phyloP scores from a whole-genome alignment of 2,113 vertebrate species.

The Rhinopithecus roxellana region DNA sequence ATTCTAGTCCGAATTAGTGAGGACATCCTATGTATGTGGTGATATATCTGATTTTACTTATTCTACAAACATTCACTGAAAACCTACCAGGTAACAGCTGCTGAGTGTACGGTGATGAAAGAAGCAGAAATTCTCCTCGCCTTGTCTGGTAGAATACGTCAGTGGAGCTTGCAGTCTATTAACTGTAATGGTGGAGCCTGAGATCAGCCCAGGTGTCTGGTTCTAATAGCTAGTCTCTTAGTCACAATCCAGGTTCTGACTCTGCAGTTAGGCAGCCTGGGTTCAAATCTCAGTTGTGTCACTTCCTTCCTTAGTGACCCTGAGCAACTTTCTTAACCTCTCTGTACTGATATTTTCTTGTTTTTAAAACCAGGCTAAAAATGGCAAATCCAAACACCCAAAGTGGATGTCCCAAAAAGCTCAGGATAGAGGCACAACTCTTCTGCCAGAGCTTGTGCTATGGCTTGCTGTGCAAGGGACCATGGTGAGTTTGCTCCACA shows the following conservation, averaged over 20 bases:
- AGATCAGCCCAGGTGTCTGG: neutral
- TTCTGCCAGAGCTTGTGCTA: too few relatives aligned
- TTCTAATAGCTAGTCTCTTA: neutral
- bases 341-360: neutral
- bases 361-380: neutral
- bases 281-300: neutral
- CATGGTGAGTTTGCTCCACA: neutral
- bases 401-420: neutral
- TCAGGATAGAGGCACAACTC: fast-evolving
- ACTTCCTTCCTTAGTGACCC: neutral
- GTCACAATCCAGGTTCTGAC: neutral
- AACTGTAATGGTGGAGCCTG: neutral
- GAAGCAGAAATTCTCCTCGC: neutral
- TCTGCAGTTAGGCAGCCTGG: neutral
- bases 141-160: neutral
- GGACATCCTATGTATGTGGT: neutral
- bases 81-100: neutral
- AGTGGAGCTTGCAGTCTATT: neutral
- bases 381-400: neutral
- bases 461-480: neutral
- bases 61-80: neutral
- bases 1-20: neutral
- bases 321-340: neutral
- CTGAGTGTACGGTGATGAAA: neutral
- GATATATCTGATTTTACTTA: neutral